These are phyloP conservation scores for Caenorhabditis tropicalis DNA, from an alignment of 1,140 invertebrate species.

Conservation along the genomic window DNA sequence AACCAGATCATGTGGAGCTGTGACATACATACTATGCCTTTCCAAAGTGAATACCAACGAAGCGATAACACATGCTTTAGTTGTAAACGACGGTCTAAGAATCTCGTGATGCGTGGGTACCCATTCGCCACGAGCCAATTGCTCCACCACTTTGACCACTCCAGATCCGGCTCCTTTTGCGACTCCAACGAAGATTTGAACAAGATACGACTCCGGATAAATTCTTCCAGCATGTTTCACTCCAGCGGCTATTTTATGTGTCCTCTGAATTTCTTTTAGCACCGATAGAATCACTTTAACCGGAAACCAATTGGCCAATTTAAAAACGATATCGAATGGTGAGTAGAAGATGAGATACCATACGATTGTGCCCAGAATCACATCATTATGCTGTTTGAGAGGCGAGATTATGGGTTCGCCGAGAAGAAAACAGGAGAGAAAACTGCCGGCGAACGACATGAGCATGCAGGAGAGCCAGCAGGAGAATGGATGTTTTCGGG, in stretches of 20 bases:
- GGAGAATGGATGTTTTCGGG: conserved; percentile 92
- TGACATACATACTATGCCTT: conserved; percentile 93
- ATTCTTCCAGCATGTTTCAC: conserved; percentile 92
- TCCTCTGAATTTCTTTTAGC: conserved; percentile 92
- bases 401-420: conserved; percentile 93
- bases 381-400: conserved; percentile 89
- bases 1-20: conserved; percentile 91
- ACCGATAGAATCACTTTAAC: conserved; percentile 88
- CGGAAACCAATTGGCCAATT: conserved; percentile 90
- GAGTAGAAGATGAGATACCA: conserved; percentile 98
- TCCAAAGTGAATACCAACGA: conserved; percentile 94
- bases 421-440: conserved; percentile 89
- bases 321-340: conserved; percentile 96
- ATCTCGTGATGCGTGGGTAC: conserved; percentile 95
- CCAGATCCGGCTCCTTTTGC: conserved; percentile 83
- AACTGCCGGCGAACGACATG: conserved; percentile 85
- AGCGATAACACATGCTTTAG: conserved; percentile 92
- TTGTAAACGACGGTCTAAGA: conserved; percentile 96
- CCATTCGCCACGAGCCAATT: conserved; percentile 91
- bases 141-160: conserved; percentile 86
- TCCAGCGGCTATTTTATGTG: conserved; percentile 83
- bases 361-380: conserved; percentile 77
- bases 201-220: conserved; percentile 94
- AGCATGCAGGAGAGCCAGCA: conserved; percentile 98
- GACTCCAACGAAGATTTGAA: conserved; percentile 82